phyloP scores from a whole-genome alignment of 2,888 invertebrate genomes.

The Hanleya hanleyi region DNA sequence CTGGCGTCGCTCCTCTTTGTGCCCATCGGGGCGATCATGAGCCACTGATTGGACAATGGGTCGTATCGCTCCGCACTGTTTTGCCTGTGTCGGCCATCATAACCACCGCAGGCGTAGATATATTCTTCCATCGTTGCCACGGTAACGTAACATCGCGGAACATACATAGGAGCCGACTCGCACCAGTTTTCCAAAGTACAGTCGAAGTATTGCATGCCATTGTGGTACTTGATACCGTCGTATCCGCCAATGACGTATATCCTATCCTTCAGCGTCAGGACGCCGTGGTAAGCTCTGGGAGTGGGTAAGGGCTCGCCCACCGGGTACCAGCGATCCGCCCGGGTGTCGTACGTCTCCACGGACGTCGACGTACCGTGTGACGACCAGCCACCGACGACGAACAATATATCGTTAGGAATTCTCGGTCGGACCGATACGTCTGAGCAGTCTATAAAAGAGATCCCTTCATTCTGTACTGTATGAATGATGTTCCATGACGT shows the following conservation, averaged over 20 bases:
- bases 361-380: slow-evolving; percentile 78
- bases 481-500: slow-evolving; percentile 1
- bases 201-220: slow-evolving; percentile 71
- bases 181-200: slow-evolving; percentile 68
- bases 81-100: slow-evolving; percentile 82
- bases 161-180: slow-evolving; percentile 74
- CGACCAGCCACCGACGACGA: slow-evolving; percentile 88
- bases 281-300: slow-evolving; percentile 84
- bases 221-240: slow-evolving; percentile 74
- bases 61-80: slow-evolving; percentile 91
- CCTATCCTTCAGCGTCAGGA: slow-evolving; percentile 72
- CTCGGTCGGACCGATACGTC: slow-evolving; percentile 73
- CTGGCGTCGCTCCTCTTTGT: slow-evolving; percentile 84
- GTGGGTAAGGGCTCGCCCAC: slow-evolving; percentile 79
- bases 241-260: slow-evolving; percentile 76
- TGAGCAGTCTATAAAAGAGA: background rate
- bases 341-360: slow-evolving; percentile 75
- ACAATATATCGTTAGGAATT: slow-evolving; percentile 92
- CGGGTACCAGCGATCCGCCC: slow-evolving; percentile 83
- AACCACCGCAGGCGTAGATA: slow-evolving; percentile 74
- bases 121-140: slow-evolving; percentile 73
- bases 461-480: background rate
- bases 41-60: slow-evolving; percentile 85
- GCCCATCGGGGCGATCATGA: slow-evolving; percentile 88
- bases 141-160: slow-evolving; percentile 78